Evolutionary conservation across 2,113 vertebrate species (phyloP).

Genomic region (Riparia riparia): DNA sequence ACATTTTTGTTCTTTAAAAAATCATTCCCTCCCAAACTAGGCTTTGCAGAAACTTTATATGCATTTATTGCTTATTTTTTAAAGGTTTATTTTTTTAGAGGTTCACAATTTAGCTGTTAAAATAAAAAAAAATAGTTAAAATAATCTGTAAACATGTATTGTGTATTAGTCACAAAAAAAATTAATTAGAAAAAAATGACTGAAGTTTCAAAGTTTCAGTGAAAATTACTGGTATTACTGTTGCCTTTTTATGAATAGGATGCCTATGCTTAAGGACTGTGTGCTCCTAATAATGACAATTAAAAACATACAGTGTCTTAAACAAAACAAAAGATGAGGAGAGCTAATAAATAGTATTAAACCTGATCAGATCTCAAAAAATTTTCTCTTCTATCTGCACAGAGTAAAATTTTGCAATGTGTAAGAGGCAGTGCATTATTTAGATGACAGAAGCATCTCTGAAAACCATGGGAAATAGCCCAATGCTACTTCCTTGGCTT

Average conservation of each 20-base stretch:
- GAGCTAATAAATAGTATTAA: not conserved
- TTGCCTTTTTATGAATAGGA: not conserved
- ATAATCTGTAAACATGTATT: not conserved
- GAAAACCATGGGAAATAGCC: not conserved
- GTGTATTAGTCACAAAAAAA: not conserved
- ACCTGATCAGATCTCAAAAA: not conserved
- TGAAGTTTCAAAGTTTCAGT: conserved; percentile 6
- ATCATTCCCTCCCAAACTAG: not conserved
- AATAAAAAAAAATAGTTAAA: conserved; percentile 11
- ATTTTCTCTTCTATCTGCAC: fast-evolving
- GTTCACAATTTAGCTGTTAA: not conserved
- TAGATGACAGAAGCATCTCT: not conserved
- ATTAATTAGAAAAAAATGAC: not conserved
- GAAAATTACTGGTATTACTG: not conserved
- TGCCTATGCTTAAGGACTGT: not conserved
- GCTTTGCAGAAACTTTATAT: not conserved
- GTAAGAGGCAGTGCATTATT: not conserved
- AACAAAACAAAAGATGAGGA: not conserved
- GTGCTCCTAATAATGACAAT: not conserved
- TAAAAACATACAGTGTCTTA: not conserved
- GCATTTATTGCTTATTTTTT: not conserved
- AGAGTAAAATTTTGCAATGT: not conserved
- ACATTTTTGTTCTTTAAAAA: not conserved
- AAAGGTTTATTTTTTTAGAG: conserved; percentile 7
- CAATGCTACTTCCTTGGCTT: not conserved